Evolutionary conservation across 1,140 invertebrate species (phyloP).

Genomic region (Panagrolaimus sp.): DNA sequence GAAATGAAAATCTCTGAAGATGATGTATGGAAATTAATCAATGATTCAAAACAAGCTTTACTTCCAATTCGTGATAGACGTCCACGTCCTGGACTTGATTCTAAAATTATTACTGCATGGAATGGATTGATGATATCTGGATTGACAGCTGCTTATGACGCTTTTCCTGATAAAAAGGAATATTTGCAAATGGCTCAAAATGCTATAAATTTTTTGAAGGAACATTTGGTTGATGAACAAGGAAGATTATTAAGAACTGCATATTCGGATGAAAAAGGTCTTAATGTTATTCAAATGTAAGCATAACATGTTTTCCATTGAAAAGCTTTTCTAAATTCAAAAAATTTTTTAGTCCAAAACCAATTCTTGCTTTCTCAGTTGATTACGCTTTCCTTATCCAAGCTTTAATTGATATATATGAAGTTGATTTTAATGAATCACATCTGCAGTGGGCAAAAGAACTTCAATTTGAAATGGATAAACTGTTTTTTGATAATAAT

Average conservation of each 20-base stretch:
- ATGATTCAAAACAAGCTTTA: constrained; percentile 68
- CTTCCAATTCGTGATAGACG: constrained; percentile 69
- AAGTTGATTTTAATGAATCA: constrained; percentile 70
- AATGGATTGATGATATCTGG: constrained; percentile 84
- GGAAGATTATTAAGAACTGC: constrained; percentile 70
- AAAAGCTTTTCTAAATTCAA: background rate
- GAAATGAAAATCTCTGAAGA: constrained; percentile 68
- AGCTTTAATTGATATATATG: constrained; percentile 78
- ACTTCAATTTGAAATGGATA: constrained; percentile 65
- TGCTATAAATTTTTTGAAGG: constrained; percentile 72
- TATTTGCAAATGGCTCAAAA: constrained; percentile 71
- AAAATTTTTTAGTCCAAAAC: constrained; percentile 60
- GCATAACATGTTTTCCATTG: background rate
- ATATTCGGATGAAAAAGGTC: constrained; percentile 67
- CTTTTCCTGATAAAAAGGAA: constrained; percentile 60
- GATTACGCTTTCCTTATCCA: constrained; percentile 85
- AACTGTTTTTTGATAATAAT: too few relatives aligned
- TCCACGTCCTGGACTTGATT: constrained; percentile 80
- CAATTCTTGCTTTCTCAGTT: constrained; percentile 77
- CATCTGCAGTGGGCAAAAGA: constrained; percentile 74
- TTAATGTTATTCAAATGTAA: constrained; percentile 64
- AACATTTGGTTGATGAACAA: constrained; percentile 67
- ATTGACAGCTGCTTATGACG: constrained; percentile 70
- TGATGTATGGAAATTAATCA: constrained; percentile 65
- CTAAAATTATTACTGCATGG: constrained; percentile 84